Evolutionary conservation across 1,140 invertebrate genomes (phyloP).

Genomic region (Microplitis mediator): DNA sequence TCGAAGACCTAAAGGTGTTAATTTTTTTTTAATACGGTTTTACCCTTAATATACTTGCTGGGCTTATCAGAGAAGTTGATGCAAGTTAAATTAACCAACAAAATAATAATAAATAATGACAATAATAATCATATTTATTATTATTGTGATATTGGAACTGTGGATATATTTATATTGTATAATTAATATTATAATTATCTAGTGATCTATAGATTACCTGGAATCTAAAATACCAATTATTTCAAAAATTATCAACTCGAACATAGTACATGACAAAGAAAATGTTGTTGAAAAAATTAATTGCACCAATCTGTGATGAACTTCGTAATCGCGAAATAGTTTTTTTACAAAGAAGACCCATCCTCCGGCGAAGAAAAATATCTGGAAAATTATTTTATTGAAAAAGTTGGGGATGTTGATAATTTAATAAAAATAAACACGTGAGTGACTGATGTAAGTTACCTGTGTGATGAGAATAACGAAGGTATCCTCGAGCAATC

Average conservation of each 20-base stretch:
- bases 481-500: conserved; percentile 71
- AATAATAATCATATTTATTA: too few relatives aligned
- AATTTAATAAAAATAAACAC: background rate
- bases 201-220: conserved; percentile 62
- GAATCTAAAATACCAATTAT: conserved; percentile 92
- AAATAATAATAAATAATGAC: too few relatives aligned
- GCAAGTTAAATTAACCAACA: too few relatives aligned
- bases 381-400: conserved; percentile 65
- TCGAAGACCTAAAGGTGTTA: too few relatives aligned
- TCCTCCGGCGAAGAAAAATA: conserved; percentile 93
- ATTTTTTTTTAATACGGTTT: too few relatives aligned
- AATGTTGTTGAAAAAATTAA: conserved; percentile 97
- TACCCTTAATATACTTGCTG: too few relatives aligned
- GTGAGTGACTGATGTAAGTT: conserved; percentile 26
- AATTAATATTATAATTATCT: background rate
- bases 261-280: conserved; percentile 98
- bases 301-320: conserved; percentile 91
- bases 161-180: too few relatives aligned
- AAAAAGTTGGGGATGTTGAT: conserved; percentile 20
- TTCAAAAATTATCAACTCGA: conserved; percentile 99
- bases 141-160: too few relatives aligned
- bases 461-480: conserved; percentile 75
- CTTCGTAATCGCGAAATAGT: conserved; percentile 97
- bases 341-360: conserved; percentile 99
- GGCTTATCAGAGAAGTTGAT: too few relatives aligned